Percentiles rank a stretch among this genome's conserved stretches.
phyloP scores from a whole-genome alignment of 2,113 vertebrate genomes.

The Cyprinus carpio region DNA sequence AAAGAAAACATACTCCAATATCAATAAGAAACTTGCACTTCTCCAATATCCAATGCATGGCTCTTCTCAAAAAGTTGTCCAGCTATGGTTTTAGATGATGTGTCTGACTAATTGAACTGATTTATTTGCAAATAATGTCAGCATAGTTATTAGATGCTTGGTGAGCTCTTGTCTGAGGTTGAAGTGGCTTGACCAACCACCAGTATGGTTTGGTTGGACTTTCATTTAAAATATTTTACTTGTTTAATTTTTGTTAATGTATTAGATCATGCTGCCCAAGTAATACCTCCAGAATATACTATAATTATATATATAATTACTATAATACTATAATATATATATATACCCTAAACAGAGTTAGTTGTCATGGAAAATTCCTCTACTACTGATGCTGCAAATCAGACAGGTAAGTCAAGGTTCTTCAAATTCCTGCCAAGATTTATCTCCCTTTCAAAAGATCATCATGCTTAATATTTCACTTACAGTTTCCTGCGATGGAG shows the following conservation, averaged over 20 bases:
- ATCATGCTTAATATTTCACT: neutral
- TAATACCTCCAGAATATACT: too few relatives aligned
- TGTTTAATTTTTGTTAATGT: neutral
- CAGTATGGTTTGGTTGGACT: neutral
- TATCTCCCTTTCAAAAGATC: neutral
- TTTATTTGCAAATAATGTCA: neutral
- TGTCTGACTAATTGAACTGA: neutral
- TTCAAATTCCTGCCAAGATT: too few relatives aligned
- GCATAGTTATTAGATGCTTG: too few relatives aligned
- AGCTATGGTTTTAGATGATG: neutral
- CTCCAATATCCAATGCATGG: neutral
- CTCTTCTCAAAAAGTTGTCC: neutral
- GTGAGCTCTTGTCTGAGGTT: neutral
- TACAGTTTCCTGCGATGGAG: conserved; percentile 65
- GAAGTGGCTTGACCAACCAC: neutral
- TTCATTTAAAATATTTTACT: neutral
- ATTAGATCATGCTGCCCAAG: neutral
- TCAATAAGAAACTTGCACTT: neutral
- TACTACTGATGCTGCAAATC: conserved; percentile 65
- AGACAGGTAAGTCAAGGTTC: conserved; percentile 67
- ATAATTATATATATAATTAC: too few relatives aligned
- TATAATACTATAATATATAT: too few relatives aligned
- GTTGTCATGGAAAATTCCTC: conserved; percentile 61
- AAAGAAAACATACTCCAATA: neutral
- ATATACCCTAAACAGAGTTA: conserved; percentile 64